Percentiles rank a stretch among this genome's conserved stretches.
Evolutionary conservation across 2,113 vertebrate species (phyloP).

Genomic region (Rallus limicola): DNA sequence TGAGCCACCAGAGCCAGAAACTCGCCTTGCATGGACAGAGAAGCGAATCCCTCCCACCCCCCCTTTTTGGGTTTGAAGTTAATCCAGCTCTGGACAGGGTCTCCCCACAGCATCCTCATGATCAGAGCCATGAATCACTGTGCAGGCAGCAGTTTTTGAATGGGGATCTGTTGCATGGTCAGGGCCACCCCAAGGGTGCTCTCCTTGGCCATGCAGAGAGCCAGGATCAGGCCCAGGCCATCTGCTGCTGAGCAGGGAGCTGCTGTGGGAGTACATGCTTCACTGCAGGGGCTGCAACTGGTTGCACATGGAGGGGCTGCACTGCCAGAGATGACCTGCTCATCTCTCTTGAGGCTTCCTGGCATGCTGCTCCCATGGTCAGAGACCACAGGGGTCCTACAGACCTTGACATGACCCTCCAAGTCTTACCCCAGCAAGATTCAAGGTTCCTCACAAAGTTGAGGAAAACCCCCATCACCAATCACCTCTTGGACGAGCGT

Average conservation of each 20-base stretch:
- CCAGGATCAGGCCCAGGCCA: neutral
- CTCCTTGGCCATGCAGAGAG: neutral
- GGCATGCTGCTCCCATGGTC: neutral
- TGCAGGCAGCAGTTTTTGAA: accelerated
- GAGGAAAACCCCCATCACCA: accelerated
- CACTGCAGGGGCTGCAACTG: neutral
- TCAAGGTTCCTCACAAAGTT: neutral
- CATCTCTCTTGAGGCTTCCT: neutral
- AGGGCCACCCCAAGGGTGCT: neutral
- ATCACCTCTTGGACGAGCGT: neutral
- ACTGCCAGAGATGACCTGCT: neutral
- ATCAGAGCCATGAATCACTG: neutral
- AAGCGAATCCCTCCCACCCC: neutral
- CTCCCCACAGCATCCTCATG: neutral
- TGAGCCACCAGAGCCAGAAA: conserved; percentile 23
- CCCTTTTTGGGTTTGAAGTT: conserved; percentile 4
- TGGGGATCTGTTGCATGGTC: neutral
- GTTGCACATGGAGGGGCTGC: neutral
- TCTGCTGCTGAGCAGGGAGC: neutral
- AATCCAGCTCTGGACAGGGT: conserved; percentile 17
- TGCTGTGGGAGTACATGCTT: accelerated
- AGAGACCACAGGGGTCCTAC: neutral
- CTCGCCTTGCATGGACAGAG: neutral
- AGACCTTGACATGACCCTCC: neutral
- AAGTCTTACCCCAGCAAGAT: neutral